A percentile compares a stretch with the other conserved stretches of the same genome.
Evolutionary conservation across 1,140 invertebrate genomes (phyloP).

Genomic region (Diploscapter pachys): DNA sequence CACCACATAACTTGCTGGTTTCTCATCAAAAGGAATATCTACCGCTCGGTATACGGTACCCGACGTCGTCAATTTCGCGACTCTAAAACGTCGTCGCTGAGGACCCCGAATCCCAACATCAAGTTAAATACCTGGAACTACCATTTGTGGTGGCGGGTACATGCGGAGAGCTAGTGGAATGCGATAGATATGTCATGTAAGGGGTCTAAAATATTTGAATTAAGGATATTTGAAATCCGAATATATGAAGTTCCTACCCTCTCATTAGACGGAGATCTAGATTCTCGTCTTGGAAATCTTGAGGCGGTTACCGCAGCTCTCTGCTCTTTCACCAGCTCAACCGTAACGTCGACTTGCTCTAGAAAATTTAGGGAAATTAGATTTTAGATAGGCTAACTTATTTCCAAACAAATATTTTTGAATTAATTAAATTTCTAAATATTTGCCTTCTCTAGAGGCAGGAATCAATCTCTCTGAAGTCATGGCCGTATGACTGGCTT

Average conservation of each 20-base stretch:
- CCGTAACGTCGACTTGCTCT: conserved; percentile 23
- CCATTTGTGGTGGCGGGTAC: no score
- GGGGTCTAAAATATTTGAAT: not conserved
- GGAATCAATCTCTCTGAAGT: not conserved
- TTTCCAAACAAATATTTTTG: not conserved
- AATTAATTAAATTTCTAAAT: no score
- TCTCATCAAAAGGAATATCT: conserved; percentile 31
- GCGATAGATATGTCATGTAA: not conserved
- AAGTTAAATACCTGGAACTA: no score
- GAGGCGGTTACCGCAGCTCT: conserved; percentile 33
- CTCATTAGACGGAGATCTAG: not conserved
- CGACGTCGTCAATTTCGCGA: not conserved
- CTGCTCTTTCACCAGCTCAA: conserved; percentile 34
- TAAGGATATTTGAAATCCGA: not conserved
- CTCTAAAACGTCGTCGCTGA: not conserved
- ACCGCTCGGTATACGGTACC: conserved; percentile 22
- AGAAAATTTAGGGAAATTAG: not conserved
- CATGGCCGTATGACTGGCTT: not conserved
- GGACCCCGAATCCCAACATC: no score
- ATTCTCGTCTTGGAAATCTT: conserved; percentile 32
- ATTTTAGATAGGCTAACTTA: conserved; percentile 2
- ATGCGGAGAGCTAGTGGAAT: not conserved
- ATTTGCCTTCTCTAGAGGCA: not conserved
- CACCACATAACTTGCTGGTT: not conserved
- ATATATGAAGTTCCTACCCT: not conserved